phyloP scores from a whole-genome alignment of 2,888 invertebrate genomes.

The Dysmachus trigonus region DNA sequence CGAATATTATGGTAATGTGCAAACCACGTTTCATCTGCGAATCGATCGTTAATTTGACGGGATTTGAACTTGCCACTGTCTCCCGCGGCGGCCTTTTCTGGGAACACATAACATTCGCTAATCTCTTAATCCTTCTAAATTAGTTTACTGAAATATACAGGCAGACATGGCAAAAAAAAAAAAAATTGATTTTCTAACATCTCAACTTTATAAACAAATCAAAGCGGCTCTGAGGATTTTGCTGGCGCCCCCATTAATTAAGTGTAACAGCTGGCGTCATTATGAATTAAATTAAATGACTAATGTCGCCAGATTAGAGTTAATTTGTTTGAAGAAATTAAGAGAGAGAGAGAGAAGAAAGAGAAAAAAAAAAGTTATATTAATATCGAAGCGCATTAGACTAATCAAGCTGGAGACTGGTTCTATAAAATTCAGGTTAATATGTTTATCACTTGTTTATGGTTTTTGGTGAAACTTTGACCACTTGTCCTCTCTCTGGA shows the following conservation, averaged over 20 bases:
- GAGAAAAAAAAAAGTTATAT: not conserved
- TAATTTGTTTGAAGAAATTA: not conserved
- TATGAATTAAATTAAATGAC: not conserved
- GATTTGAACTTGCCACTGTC: not conserved
- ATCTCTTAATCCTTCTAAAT: not conserved
- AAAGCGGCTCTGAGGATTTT: not conserved
- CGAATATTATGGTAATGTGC: not conserved
- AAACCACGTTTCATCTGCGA: not conserved
- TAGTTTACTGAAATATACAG: not conserved
- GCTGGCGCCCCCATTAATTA: not conserved
- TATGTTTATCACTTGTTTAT: slow-evolving; percentile 13
- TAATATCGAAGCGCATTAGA: not conserved
- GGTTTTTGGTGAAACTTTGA: not conserved
- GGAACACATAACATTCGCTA: not conserved
- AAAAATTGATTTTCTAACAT: not conserved
- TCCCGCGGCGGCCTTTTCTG: not conserved
- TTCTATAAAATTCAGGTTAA: slow-evolving; percentile 22
- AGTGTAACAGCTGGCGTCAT: not conserved
- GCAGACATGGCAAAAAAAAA: not conserved
- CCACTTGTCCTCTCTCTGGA: not conserved
- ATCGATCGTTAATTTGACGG: not conserved
- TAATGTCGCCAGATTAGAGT: not conserved
- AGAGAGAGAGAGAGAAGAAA: not conserved
- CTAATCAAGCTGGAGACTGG: not conserved
- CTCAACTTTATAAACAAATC: not conserved